Base-by-base conservation (phyloP, 2,888 invertebrate species). In the Alloscopus bannaensis region DNA sequence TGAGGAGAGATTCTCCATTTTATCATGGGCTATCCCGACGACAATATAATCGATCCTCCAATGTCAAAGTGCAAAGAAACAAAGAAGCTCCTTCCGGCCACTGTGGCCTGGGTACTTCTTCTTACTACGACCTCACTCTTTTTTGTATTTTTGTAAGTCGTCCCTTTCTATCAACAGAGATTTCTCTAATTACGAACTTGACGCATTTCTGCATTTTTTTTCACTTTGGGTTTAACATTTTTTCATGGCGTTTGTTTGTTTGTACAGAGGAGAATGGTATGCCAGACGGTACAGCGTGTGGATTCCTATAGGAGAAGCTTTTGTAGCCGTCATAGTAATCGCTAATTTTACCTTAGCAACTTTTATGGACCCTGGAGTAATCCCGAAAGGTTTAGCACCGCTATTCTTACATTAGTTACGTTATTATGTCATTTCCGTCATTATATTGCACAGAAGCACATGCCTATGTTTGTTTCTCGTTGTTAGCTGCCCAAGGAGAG, bases 281-380 rank as follows among this genome's bases (percentile, higher is more conserved):
- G 91, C 95, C 87, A 91, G 91, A 88, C 90, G 91, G 87, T 93
- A 95, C 89, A 93, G 94, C 91, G 80, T 87, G 78, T 96, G 95
- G 95, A 94, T 97, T 86, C 95, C 95, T 85, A 94, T 95, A 87
- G 94, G 94, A 88, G 97, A 99, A 91, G 96, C 94, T 87, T 92
- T 98, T 87, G 93, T 99, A 88, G 96, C 98, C 87, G 94, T 99
- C 90, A 97, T 98, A 91, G 98, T 99, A 87, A 91, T 99, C 90
- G 95, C 98, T 90, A 99, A 99, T 92, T 98, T 99, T 90, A 96
- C 97, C 86, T 91, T 99, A 90, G 98, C 99, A 87, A 99, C 99
- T 88, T 98, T 98, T 90, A 98, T 99, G 97, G 98, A 99, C 90
- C 98, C 98, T 88, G 99, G 98, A 87, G 94, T 97, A 85, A 98